Conservation (phyloP, 2,797 vertebrate species). For the Lepilemur septentrionalis region DNA sequence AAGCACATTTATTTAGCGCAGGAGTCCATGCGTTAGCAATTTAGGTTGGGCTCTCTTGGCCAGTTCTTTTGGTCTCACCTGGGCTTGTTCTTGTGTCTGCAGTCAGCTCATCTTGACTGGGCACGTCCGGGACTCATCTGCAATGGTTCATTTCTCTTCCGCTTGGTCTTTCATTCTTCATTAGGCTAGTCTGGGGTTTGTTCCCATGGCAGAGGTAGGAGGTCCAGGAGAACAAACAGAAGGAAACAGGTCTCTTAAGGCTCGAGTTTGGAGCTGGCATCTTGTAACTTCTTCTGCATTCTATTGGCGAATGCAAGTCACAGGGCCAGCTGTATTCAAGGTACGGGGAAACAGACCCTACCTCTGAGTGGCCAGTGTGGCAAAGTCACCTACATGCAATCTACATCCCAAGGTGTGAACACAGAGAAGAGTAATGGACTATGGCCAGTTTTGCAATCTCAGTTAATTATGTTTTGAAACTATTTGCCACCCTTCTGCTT, state of each 20-base stretch:
- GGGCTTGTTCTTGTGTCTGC: no score
- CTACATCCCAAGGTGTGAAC: not conserved
- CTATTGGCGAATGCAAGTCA: not conserved
- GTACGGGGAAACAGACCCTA: not conserved
- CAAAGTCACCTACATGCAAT: not conserved
- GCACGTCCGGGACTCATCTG: no score
- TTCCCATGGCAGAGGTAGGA: not conserved
- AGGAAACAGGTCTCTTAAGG: not conserved
- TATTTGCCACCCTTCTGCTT: not conserved
- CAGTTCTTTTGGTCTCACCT: not conserved
- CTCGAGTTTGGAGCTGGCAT: not conserved
- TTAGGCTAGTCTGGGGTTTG: not conserved
- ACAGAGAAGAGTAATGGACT: not conserved
- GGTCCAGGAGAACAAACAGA: not conserved
- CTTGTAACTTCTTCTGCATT: not conserved
- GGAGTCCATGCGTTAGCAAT: fast-evolving
- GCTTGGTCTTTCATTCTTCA: not conserved
- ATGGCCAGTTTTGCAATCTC: not conserved
- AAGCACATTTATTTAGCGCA: not conserved
- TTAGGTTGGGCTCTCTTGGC: not conserved
- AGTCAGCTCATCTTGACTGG: not conserved
- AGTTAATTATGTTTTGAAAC: not conserved
- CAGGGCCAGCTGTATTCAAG: not conserved
- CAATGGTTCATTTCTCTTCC: not conserved
- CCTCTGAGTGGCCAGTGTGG: not conserved